Evolutionary conservation across 2,888 invertebrate species (phyloP).

Genomic region (Acronicta leporina): DNA sequence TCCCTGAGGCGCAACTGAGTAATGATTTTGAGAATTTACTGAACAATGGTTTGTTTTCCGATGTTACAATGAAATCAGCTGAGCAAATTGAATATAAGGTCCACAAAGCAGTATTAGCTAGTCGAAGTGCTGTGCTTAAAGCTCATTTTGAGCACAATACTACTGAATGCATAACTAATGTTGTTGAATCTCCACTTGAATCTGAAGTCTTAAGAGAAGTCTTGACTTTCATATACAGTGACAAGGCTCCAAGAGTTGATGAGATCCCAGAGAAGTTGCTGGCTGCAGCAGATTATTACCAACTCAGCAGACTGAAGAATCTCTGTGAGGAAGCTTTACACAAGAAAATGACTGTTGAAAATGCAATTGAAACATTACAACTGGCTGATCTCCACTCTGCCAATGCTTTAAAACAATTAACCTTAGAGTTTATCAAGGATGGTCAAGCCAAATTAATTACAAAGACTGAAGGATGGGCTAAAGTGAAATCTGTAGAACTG

Average conservation of each 20-base stretch:
- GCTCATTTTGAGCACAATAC: conserved; percentile 85
- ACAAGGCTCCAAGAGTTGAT: conserved; percentile 81
- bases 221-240: conserved; percentile 81
- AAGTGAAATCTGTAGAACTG: conserved; percentile 79
- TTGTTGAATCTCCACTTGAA: conserved; percentile 79
- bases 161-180: conserved; percentile 77
- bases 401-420: conserved; percentile 72
- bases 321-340: conserved; percentile 83
- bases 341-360: conserved; percentile 81
- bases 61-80: conserved; percentile 80
- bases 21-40: conserved; percentile 81
- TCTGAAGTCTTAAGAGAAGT: conserved; percentile 80
- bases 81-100: conserved; percentile 80
- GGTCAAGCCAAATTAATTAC: conserved; percentile 82
- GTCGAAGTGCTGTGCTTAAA: conserved; percentile 80
- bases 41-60: conserved; percentile 78
- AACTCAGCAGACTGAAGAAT: conserved; percentile 78
- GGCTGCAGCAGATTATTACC: conserved; percentile 84
- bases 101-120: conserved; percentile 82
- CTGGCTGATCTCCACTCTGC: conserved; percentile 83
- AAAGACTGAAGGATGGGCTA: conserved; percentile 81
- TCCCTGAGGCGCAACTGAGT: conserved; percentile 77
- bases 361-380: conserved; percentile 82
- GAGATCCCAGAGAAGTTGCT: conserved; percentile 82
- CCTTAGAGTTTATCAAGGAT: conserved; percentile 83